Base-by-base conservation (phyloP, 2,888 invertebrate species). In the Thecocarcelia acutangulata region DNA sequence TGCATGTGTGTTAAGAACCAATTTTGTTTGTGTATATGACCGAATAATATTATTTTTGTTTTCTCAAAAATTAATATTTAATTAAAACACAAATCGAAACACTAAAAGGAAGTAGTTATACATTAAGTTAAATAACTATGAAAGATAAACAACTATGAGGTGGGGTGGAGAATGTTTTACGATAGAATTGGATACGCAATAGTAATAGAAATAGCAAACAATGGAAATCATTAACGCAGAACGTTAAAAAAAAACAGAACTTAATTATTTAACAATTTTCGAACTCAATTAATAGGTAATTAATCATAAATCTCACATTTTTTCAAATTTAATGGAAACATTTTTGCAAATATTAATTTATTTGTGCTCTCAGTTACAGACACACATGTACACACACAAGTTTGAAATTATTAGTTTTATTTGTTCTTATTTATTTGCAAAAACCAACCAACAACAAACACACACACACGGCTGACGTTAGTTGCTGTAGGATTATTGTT, bases 281-380 rank as follows among this genome's bases (percentile, higher is more conserved):
- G 28, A 81, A 83, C 75, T 69, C 54, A 82, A 61, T 75, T 46
- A 77, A 72, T 70, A 80, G 21, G 48, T 83, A 83, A 82, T 83
- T 82, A 80, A 80, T 75, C 81, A 80, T 74, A 78, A 80, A 80
- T 83, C 85, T 85, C 85, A 85, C 85, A 81, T 85, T 80, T 82
- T 75, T 78, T 80, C 80, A 73, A 79, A 76, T 80, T 84, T 58
- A 80, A 79, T 68, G 77, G 84, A 83, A 78, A 84, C 85, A 85
- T 85, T 84, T 74, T 85, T 83, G 83, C 80, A 61, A 52, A 73
- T 66, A 44, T 3, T 21, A 50, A 44, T 48, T 77, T 37, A 44
- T 58, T 74, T 56, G 48, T 74, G 74, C 56, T 64, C 24, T 24
- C 33, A 63, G 42, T 28, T 3, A 61, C 66, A 75, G 56, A 40